Percentiles rank a stretch among this genome's conserved stretches.
Conservation (phyloP, 2,888 invertebrate species). For the Microchrysa polita region DNA sequence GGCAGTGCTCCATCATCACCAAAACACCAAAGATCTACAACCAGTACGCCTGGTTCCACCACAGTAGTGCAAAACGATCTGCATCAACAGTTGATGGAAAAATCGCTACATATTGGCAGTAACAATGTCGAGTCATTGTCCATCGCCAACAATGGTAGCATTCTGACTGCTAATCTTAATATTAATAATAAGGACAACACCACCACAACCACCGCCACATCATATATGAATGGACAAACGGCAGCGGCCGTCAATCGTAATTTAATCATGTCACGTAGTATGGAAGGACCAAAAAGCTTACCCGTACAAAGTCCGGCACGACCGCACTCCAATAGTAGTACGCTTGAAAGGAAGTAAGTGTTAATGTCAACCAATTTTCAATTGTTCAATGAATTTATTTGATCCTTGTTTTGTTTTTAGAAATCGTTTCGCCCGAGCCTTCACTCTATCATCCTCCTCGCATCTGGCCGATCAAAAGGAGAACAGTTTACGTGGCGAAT, state of each 20-base stretch:
- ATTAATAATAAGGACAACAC: slow-evolving; percentile 54
- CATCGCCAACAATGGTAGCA: slow-evolving; percentile 48
- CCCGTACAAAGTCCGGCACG: slow-evolving; percentile 65
- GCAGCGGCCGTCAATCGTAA: slow-evolving; percentile 55
- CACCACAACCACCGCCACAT: slow-evolving; percentile 48
- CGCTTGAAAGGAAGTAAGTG: slow-evolving; percentile 68
- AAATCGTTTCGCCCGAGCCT: slow-evolving; percentile 71
- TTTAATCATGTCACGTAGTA: slow-evolving; percentile 68
- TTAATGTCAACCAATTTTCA: background rate
- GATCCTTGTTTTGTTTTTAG: slow-evolving; percentile 60
- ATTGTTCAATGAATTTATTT: background rate
- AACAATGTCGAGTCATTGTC: slow-evolving; percentile 27
- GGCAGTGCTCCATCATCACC: slow-evolving; percentile 72
- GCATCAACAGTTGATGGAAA: slow-evolving; percentile 36
- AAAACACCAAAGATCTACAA: slow-evolving; percentile 64
- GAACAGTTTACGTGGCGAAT: slow-evolving; percentile 77
- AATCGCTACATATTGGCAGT: slow-evolving; percentile 47
- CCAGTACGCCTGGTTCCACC: slow-evolving; percentile 61
- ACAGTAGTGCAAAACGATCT: slow-evolving; percentile 47
- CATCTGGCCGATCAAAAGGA: slow-evolving; percentile 65
- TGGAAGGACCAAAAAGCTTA: slow-evolving; percentile 69
- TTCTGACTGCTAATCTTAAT: slow-evolving; percentile 45
- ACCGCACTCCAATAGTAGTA: slow-evolving; percentile 64
- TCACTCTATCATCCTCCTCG: slow-evolving; percentile 68
- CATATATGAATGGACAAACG: slow-evolving; percentile 33